Base-by-base conservation (phyloP, 1,140 invertebrate genomes). In the Drosophila miranda region DNA sequence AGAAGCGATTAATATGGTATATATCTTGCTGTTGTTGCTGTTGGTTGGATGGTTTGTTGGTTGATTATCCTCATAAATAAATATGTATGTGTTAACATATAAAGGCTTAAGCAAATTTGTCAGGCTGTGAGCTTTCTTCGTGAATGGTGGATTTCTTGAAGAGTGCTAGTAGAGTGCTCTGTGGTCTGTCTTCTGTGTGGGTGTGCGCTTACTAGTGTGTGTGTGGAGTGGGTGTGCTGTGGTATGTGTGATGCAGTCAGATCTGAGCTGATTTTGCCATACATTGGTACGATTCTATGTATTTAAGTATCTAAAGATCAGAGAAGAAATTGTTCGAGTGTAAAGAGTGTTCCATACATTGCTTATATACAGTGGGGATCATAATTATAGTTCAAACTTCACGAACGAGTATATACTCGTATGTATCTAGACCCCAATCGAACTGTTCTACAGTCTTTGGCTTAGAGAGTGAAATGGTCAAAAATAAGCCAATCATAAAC, bases 211-310 rank as follows among this genome's bases (percentile, higher is more conserved):
- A 30, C 59, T 53, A 49, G 46, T 59, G 45, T 59, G 56, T 50
- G 59, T 49, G 42, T 52, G 48, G 34, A 16, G 30, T 53, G 30
- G 16, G 9, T 57, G 54, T 57, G 21, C 34, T 38, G 11, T 38
- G 49, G 57, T 51, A 51, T 70, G 58, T 56, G 64, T 38, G 34
- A 62, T 68, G 66, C 66, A 48, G 66, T 68, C 66, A 19, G 54
- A 64, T 80, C 68, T 60, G 86, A 86, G 86, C 69, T 89, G 63
- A 74, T 80, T 81, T 63, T 13, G 68, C 64, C 75, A 78, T 70
- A 67, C 30, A 49, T 13, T 5, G 3, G 8, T 11, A 4, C 9
- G 2, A 11, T 1, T 34, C 3, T 1, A 34, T 13, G 34, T 38
- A 5, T 13, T 1, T 13, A 13, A 44, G 56, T 66, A 62, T 77